Conservation (phyloP, 2,113 vertebrate species). For the Tilapia sparmanii region DNA sequence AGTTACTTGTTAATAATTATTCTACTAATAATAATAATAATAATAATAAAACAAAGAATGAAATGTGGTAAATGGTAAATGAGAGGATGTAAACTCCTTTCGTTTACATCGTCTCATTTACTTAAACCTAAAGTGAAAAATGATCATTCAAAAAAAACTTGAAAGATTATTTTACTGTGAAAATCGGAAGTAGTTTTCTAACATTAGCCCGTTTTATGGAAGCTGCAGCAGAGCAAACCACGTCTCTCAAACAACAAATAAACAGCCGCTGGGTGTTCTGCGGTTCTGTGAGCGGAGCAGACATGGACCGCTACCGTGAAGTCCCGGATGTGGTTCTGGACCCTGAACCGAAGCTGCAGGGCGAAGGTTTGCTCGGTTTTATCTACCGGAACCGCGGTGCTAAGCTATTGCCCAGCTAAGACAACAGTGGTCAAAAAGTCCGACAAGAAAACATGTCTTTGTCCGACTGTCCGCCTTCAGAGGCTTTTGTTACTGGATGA, state of each 20-base stretch:
- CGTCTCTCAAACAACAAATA: neutral
- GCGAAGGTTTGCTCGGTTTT: neutral
- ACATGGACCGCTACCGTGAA: neutral
- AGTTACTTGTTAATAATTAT: neutral
- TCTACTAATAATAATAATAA: accelerated
- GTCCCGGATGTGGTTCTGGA: neutral
- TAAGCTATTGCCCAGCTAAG: neutral
- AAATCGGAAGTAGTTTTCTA: neutral
- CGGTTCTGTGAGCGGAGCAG: neutral
- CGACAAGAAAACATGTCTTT: neutral
- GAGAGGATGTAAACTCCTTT: neutral
- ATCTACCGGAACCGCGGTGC: neutral
- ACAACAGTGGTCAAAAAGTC: neutral
- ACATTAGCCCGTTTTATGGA: neutral
- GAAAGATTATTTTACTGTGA: neutral
- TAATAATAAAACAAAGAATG: neutral
- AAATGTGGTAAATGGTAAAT: neutral
- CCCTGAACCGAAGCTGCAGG: neutral
- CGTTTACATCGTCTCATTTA: neutral
- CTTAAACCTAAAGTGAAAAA: neutral
- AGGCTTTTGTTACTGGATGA: neutral
- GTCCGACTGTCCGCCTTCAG: neutral
- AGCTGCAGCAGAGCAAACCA: neutral
- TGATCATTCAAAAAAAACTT: neutral
- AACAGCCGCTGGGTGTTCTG: neutral